Base-by-base conservation (phyloP, 2,797 vertebrate genomes). In the Trichosurus vulpecula region DNA sequence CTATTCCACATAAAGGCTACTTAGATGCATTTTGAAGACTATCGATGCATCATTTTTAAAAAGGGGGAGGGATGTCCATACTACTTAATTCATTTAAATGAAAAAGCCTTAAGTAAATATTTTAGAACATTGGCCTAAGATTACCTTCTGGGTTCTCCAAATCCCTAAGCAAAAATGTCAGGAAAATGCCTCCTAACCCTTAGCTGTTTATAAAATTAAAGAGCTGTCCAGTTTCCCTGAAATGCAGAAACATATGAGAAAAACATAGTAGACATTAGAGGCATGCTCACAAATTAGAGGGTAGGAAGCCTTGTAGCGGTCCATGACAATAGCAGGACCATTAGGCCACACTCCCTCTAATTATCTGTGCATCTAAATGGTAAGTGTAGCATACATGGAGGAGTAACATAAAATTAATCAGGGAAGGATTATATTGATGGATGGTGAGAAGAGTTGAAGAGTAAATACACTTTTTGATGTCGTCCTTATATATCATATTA, bases 1-100 rank as follows among this genome's bases (percentile, higher is more conserved):
- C 66, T 81, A 41, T 81, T 81, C n/a, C 22, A 41, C 25, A 51
- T 14, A 5, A 22, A 6, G 1, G 11, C 87, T n/a, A 22, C 6
- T 2, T 66, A 30, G 57, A 51, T 91, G 52, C 51, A 22, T 94
- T 94, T 35, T 91, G 94, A 93, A 96, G 87, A 66, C 6, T 61
- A 2, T 57, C 66, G 54, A n/a, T 93, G n/a, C 8, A 81, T 47
- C 41, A 47, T 81, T 81, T 81, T 41, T 19, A 2, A 81, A 81
- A n/a, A 19, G 35, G 4, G 6, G 31, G 13, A 30, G n/a, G 19
- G n/a, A 3, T 41, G 19, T 3, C n/a, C 22, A 74, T 74, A n/a
- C 8, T 41, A 41, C 81, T 81, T 22, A 81, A 54, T 90, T 19
- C 2, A 91, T 54, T 54, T 47, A 93, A 93, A 52, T 54, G n/a